These are phyloP conservation scores for Cryptoblepharus egeriae DNA, from an alignment of 2,797 vertebrate genomes.

Conservation along the genomic window DNA sequence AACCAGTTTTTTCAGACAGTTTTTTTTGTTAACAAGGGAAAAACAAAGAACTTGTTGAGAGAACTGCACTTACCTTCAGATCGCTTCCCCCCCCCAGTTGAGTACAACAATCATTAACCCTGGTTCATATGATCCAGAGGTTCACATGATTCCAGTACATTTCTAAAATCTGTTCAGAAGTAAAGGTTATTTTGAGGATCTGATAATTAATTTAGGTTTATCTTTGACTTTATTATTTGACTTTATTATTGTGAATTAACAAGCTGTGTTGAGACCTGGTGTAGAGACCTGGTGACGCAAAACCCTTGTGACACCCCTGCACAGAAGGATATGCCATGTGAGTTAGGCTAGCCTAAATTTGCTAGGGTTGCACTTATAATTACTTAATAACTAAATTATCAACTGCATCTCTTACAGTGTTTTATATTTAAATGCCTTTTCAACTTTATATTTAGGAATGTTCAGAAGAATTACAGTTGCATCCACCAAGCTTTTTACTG, in stretches of 20 bases:
- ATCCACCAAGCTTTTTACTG: conserved; percentile 89
- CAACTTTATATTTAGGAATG: conserved; percentile 83
- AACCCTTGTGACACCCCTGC: no score
- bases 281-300: no score
- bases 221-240: not conserved
- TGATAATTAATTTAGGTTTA: not conserved
- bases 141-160: no score
- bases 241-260: not conserved
- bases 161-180: not conserved
- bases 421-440: not conserved
- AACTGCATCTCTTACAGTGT: not conserved
- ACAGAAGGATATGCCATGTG: no score
- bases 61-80: not conserved
- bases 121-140: not conserved
- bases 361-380: no score
- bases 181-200: not conserved
- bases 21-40: not conserved
- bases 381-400: not conserved
- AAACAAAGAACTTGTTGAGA: not conserved
- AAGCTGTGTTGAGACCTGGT: no score
- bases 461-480: conserved; percentile 96
- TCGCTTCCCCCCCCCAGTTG: no score
- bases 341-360: no score
- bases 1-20: not conserved
- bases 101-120: not conserved